phyloP scores from a whole-genome alignment of 2,797 vertebrate genomes.

The Okamejei kenojei region DNA sequence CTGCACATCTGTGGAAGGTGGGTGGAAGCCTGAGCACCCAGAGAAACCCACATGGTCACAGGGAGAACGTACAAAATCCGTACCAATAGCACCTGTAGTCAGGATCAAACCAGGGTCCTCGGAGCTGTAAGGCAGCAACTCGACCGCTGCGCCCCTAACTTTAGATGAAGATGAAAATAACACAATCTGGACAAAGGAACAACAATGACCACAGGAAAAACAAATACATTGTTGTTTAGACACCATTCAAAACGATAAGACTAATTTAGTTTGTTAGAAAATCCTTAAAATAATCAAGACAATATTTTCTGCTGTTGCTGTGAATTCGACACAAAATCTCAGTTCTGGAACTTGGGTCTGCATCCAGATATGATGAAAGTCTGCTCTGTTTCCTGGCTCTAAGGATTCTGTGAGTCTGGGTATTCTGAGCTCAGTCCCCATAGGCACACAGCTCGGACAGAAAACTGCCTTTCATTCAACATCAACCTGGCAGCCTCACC shows the following conservation, averaged over 20 bases:
- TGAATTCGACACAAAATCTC: background rate
- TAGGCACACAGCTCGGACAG: background rate
- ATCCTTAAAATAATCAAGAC: background rate
- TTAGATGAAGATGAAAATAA: background rate
- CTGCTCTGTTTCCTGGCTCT: background rate
- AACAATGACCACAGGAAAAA: background rate
- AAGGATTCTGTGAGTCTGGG: background rate
- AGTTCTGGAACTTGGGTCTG: constrained; percentile 1
- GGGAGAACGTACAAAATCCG: too few relatives aligned
- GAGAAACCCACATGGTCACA: too few relatives aligned
- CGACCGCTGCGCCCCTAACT: background rate
- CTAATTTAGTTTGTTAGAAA: background rate
- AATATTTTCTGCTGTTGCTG: background rate
- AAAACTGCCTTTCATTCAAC: background rate
- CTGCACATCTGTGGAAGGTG: too few relatives aligned
- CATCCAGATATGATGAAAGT: background rate
- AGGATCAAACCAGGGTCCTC: too few relatives aligned
- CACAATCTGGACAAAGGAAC: background rate
- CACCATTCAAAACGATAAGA: background rate
- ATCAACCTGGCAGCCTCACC: background rate
- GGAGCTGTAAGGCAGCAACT: too few relatives aligned
- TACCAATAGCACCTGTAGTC: too few relatives aligned
- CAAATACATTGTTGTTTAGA: background rate
- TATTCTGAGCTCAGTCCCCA: background rate
- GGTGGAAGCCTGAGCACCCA: too few relatives aligned